A percentile compares a stretch with the other conserved stretches of the same genome.
phyloP scores from a whole-genome alignment of 2,888 invertebrate species.

The Carpatolechia fugitivella region DNA sequence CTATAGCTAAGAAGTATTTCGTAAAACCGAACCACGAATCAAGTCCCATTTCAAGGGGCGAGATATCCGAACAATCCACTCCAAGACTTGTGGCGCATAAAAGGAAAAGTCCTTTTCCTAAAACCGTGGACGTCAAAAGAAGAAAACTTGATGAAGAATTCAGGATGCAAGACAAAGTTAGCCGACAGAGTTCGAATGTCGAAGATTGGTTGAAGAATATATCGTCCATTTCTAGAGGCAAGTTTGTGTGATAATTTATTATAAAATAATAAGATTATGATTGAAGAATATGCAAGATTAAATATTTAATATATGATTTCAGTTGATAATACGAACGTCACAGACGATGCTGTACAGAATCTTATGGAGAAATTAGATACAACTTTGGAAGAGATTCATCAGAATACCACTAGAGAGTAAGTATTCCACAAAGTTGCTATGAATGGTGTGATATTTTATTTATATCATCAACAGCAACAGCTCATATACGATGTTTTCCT shows the following conservation, averaged over 20 bases:
- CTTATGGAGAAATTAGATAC: slow-evolving; percentile 55
- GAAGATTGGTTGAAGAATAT: slow-evolving; percentile 45
- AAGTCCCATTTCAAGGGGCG: background rate
- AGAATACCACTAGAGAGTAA: slow-evolving; percentile 49
- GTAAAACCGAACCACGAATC: background rate
- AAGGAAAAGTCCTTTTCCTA: background rate
- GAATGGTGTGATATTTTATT: background rate
- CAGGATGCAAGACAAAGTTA: slow-evolving; percentile 6
- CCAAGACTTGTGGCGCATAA: background rate
- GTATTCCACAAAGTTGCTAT: slow-evolving; percentile 11
- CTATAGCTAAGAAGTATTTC: background rate
- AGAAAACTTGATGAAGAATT: background rate
- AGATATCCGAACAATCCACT: background rate
- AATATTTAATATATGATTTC: slow-evolving; percentile 18
- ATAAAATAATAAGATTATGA: too few species aligned
- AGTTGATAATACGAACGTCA: slow-evolving; percentile 28
- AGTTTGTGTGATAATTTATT: too few species aligned
- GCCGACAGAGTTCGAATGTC: slow-evolving; percentile 41
- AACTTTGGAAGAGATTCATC: slow-evolving; percentile 49
- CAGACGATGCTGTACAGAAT: slow-evolving; percentile 38
- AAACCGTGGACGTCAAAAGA: background rate
- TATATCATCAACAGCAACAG: too few species aligned
- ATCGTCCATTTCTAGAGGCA: background rate
- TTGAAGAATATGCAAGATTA: too few species aligned
- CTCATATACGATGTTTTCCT: too few species aligned